Evolutionary conservation across 1,140 invertebrate genomes (phyloP), one percentile per base, ranked within the genome.

Genomic region (Amyelois transitella): DNA sequence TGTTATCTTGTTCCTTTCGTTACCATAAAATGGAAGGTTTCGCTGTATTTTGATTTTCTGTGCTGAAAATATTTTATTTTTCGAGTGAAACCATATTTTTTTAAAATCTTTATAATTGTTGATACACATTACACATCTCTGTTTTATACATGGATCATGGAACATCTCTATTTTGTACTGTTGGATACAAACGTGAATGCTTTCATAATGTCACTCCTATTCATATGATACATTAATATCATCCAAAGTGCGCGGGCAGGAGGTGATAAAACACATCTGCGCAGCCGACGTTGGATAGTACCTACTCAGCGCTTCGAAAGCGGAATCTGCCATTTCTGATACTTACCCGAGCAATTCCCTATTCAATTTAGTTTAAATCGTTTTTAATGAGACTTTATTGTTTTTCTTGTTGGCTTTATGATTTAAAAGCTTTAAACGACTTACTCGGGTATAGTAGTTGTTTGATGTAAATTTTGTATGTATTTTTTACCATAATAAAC

Each of bases 241-340:
- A 50, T 51, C 50, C 43, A n/a, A 48, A 25, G 58, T 57, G 51
- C 43, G 17, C 10, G 53, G 54, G 45, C 63, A 38, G 62, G 61
- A 65, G 66, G 60, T 63, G 57, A 69, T 65, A 76, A 73, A 76
- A 73, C 62, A 67, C 70, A 73, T 73, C 64, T 76, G 70, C 58
- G 60, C 64, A 55, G 20, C 28, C 20, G 32, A 48, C 20, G 19
- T 48, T 12, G 45, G 20, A 48, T 48, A 38, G 17, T 38, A 22
- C 43, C 24, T 18, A 51, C 55, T 57, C 55, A 57, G 55, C 55
- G 47, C 55, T 54, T 48, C 10, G 6, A 21, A 19, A 48, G 45
- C 45, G 7, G 32, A 38, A 38, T 38, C 32, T 14, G 32, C 32
- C 32, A 38, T 38, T 38, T 38, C 32, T 38, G 32, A 38, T 38